Base-by-base conservation (phyloP, 2,888 invertebrate genomes). In the Theodoxus fluviatilis region DNA sequence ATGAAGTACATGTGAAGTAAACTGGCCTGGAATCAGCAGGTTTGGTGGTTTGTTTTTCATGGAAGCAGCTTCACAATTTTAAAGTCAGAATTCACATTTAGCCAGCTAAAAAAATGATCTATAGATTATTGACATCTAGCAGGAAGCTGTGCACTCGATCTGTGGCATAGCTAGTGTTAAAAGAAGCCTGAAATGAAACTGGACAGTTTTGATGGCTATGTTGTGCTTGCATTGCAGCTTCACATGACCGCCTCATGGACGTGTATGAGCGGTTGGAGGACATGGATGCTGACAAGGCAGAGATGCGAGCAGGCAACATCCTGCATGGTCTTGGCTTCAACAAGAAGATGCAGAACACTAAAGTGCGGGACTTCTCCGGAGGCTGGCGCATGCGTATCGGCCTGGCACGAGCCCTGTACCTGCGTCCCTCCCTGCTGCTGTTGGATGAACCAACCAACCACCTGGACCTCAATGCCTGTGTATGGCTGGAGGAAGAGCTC, bases 401-500 rank as follows among this genome's bases (percentile, higher is more conserved):
- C 37, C 82, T 91, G 28, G 91, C 91, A 4, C 81, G 90, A 66
- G 90, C 90, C 3, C 83, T 90, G 37, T 90, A 86, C 78, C 86
- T 91, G 59, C 88, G 89, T 75, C 91, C 91, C 0, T 88, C 90
- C 70, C 80, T 91, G 67, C 82, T 91, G 37, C 82, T 91, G 66
- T 84, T 90, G 69, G 91, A 91, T 81, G 91, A 91, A 79, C 91
- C 91, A 0, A 89, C 89, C 9, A 90, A 89, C 75, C 89, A 89
- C 81, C 80, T 91, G 55, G 83, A 91, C 90, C 90, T 99, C 79
- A 97, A 99, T 85, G 98, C 99, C 71, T 99, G 98, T 87, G 98
- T 99, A 61, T 99, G 99, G 99, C 91, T 99, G 70, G 99, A 99
- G 88, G 95, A 97, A 87, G 98, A 99, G 89, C 90, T 99, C 57